Evolutionary conservation across 1,140 invertebrate genomes (phyloP), one percentile per base, ranked within the genome.

Genomic region (Aphelenchoides besseyi): DNA sequence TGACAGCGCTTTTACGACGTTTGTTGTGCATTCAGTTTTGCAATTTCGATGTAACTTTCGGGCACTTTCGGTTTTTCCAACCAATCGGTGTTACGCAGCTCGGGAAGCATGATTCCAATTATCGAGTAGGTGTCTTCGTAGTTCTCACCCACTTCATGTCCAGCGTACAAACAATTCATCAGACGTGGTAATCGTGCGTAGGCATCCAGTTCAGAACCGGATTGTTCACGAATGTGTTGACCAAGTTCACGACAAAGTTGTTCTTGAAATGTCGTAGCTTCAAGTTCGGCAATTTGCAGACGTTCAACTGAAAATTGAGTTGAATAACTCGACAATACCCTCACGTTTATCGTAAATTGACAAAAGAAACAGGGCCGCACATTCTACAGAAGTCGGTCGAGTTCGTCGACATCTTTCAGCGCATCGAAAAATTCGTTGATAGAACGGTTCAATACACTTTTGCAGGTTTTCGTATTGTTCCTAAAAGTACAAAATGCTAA

Each of bases 281-380:
- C 55, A 23, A 8, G 5, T 5, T 5, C 5, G 12, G 18, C 5
- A 23, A 59, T 59, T 23, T 59, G 5, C 32, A 59, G 18, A 16
- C 55, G 55, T 59, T 59, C 55, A 5, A 59, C 55, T 59, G 26
- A 18, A 41, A 59, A 59, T 33, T 16, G 55, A 48, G 5, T 29
- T 59, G 26, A 59, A 59, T 33, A 59, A 5, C 55, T 59, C 55
- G 23, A 59, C 5, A 59, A 33, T 23, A 33, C 12, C 5, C 55
- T 59, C 18, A 59, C 55, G 18, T 18, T 59, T 59, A 23, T 59
- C 55, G 55, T 59, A 59, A 33, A 59, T 33, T 33, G 55, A 5
- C 26, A 59, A 33, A 5, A 33, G 5, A 23, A 59, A 59, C 55
- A 59, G 23, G 5, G 55, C 55, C 5, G 55, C 55, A 33, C 55